These are phyloP conservation scores for Lophochroa leadbeateri DNA, from an alignment of 2,113 vertebrate species.

Conservation along the genomic window DNA sequence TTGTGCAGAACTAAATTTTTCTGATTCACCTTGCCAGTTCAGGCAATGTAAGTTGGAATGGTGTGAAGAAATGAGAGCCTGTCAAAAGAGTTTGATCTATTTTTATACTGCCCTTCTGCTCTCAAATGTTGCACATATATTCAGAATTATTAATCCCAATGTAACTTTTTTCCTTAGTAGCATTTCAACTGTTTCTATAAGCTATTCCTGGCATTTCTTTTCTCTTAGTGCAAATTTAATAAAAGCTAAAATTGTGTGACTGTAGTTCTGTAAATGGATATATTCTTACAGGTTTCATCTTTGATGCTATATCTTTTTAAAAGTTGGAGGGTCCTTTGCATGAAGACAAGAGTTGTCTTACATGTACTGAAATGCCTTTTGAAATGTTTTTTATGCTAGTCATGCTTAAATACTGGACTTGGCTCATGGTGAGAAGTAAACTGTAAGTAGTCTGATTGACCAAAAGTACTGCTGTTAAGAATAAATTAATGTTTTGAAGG, in stretches of 20 bases:
- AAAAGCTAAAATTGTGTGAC: background rate
- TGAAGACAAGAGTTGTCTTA: background rate
- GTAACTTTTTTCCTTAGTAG: background rate
- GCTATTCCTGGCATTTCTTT: background rate
- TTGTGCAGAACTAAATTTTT: background rate
- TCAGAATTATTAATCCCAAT: slow-evolving; percentile 15
- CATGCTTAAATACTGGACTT: background rate
- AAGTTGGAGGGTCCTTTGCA: background rate
- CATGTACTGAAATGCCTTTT: background rate
- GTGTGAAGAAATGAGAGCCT: background rate
- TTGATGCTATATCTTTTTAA: background rate
- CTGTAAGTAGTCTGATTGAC: background rate
- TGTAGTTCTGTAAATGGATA: background rate
- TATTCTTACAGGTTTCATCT: background rate
- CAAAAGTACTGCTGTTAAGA: background rate
- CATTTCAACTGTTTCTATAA: background rate
- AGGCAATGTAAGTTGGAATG: background rate
- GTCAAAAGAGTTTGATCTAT: background rate
- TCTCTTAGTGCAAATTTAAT: background rate
- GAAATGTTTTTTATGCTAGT: background rate
- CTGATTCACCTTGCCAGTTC: background rate
- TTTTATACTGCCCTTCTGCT: slow-evolving; percentile 20
- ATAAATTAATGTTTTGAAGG: background rate
- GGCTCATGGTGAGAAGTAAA: background rate
- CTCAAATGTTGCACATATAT: background rate